Conservation (phyloP, 2,113 vertebrate genomes). For the Turdus rufiventris region DNA sequence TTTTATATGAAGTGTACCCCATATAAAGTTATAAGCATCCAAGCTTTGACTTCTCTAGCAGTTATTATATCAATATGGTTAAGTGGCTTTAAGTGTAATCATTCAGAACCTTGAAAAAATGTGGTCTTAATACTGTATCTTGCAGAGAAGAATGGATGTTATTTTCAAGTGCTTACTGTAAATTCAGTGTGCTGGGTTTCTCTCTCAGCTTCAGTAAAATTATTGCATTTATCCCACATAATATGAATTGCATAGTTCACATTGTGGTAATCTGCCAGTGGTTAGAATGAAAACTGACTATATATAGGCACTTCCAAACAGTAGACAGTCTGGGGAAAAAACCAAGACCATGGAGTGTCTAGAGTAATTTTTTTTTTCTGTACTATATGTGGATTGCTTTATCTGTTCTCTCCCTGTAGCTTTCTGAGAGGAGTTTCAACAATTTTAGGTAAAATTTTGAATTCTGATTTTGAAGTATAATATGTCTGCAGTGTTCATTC, state of each 20-base stretch:
- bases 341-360: background rate
- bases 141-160: background rate
- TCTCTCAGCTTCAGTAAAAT: background rate
- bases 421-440: background rate
- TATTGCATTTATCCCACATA: background rate
- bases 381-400: background rate
- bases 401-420: background rate
- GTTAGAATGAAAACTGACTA: background rate
- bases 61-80: background rate
- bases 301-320: background rate
- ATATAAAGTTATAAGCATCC: background rate
- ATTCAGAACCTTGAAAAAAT: constrained; percentile 29
- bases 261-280: background rate
- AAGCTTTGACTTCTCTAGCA: constrained; percentile 2
- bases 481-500: background rate
- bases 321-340: background rate
- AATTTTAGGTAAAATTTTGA: background rate
- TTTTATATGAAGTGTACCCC: background rate
- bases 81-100: background rate
- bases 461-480: background rate
- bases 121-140: constrained; percentile 35
- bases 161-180: background rate
- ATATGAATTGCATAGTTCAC: background rate
- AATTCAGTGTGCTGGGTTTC: background rate
- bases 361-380: background rate